phyloP scores from a whole-genome alignment of 2,113 vertebrate species.

The Vulpes vulpes region DNA sequence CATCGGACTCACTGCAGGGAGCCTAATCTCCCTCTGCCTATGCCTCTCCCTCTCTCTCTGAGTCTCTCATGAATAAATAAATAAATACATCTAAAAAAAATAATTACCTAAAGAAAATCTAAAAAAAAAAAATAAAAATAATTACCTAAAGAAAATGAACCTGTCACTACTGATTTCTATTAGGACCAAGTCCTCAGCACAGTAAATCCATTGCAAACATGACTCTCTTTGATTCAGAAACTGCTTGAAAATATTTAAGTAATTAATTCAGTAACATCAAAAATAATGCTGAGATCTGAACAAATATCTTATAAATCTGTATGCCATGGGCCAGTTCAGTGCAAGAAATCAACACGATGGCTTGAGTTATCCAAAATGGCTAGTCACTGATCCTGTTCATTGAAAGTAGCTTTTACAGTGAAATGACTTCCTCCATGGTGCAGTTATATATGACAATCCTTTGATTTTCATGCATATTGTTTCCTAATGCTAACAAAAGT shows the following conservation, averaged over 20 bases:
- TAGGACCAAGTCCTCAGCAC: not conserved
- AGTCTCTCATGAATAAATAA: no score
- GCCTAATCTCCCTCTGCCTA: no score
- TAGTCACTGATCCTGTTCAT: not conserved
- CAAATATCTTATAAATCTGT: not conserved
- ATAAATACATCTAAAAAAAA: no score
- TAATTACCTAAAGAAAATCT: no score
- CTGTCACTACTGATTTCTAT: not conserved
- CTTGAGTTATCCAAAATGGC: not conserved
- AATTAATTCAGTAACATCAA: not conserved
- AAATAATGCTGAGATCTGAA: not conserved
- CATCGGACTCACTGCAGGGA: no score
- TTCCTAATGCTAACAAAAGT: not conserved
- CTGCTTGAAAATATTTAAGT: not conserved
- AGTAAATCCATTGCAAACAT: not conserved
- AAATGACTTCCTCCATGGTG: not conserved
- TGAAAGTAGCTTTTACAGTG: not conserved
- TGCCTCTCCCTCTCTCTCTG: no score
- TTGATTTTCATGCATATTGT: conserved; percentile 13
- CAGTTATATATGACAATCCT: not conserved
- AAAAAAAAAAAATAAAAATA: not conserved
- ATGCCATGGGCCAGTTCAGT: not conserved
- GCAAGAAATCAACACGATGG: not conserved
- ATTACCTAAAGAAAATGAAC: not conserved
- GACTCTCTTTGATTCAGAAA: not conserved